Conservation (phyloP, 2,113 vertebrate species). For the Rynchops niger region DNA sequence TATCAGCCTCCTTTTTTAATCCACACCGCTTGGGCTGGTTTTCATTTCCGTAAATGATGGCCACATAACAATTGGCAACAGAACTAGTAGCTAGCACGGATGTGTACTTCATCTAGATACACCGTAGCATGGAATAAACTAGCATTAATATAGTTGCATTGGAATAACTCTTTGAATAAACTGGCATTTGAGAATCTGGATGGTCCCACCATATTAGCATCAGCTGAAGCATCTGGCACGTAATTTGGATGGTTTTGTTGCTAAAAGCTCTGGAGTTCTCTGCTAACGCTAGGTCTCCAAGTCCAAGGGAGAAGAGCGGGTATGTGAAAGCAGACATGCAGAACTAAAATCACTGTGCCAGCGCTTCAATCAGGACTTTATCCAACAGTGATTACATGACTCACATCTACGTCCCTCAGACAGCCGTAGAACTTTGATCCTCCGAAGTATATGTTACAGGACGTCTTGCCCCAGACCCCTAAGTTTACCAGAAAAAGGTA, state of each 20-base stretch:
- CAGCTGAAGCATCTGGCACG: neutral
- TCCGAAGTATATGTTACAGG: neutral
- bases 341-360: neutral
- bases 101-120: neutral
- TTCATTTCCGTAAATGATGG: neutral
- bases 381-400: neutral
- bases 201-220: neutral
- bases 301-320: neutral
- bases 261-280: neutral
- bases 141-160: neutral
- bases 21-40: neutral
- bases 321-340: neutral
- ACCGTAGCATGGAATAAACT: neutral
- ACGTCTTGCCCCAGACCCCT: neutral
- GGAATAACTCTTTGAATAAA: constrained; percentile 5
- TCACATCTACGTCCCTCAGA: neutral
- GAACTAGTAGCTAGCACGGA: neutral
- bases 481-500: neutral
- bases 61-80: neutral
- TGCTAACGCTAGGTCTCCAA: neutral
- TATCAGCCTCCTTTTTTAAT: neutral
- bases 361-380: neutral
- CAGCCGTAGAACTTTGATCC: neutral
- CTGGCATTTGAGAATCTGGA: neutral
- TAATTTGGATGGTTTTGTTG: neutral